Conservation (phyloP, 1,140 invertebrate genomes). For the Temnothorax curvispinosus region DNA sequence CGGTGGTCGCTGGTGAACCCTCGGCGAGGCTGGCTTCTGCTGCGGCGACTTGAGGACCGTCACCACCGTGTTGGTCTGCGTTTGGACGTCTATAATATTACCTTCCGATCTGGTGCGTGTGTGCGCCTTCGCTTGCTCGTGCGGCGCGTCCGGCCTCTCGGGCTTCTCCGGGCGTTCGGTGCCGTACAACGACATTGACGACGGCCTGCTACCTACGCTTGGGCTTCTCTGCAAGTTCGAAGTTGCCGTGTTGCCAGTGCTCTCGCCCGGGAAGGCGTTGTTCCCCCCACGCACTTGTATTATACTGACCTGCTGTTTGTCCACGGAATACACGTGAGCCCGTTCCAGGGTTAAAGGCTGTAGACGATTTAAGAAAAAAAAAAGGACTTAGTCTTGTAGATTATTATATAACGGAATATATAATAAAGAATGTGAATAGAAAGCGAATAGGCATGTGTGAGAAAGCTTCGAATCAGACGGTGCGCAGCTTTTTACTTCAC, state of each 20-base stretch:
- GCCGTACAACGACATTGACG: conserved; percentile 80
- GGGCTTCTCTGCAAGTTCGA: conserved; percentile 85
- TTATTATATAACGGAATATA: background rate
- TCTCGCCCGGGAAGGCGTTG: conserved; percentile 74
- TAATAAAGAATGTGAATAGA: conserved; percentile 5
- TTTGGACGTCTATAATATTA: conserved; percentile 85
- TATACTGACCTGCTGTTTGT: conserved; percentile 90
- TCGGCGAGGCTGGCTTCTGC: conserved; percentile 80
- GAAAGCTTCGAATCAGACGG: conserved; percentile 23
- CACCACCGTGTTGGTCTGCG: conserved; percentile 78
- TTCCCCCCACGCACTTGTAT: conserved; percentile 87
- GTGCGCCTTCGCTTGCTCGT: conserved; percentile 80
- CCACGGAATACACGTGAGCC: conserved; percentile 89
- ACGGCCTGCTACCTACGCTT: conserved; percentile 83
- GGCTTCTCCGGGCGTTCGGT: conserved; percentile 76
- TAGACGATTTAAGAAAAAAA: conserved; percentile 59
- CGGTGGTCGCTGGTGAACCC: conserved; percentile 82
- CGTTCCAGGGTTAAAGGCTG: conserved; percentile 87
- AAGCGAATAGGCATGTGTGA: conserved; percentile 31
- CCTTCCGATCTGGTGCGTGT: conserved; percentile 85
- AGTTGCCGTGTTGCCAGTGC: conserved; percentile 80
- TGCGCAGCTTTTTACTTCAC: conserved; percentile 49
- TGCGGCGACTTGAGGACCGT: conserved; percentile 77
- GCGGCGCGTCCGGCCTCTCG: conserved; percentile 82
- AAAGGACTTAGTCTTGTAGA: conserved; percentile 24